Evolutionary conservation across 2,113 vertebrate genomes (phyloP).

Genomic region (Mirza zaza): DNA sequence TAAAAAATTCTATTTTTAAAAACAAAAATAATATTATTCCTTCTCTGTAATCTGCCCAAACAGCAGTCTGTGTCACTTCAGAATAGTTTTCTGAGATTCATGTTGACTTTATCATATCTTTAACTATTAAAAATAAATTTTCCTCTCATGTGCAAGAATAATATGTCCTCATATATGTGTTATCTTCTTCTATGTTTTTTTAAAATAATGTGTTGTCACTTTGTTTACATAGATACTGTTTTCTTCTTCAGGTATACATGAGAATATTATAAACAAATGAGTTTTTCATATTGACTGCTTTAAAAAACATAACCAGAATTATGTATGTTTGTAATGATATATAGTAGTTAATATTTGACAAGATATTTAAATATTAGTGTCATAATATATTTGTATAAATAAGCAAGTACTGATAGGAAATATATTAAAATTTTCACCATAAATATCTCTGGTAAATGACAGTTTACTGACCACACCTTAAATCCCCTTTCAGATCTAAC

Average conservation of each 20-base stretch:
- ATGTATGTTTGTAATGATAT: background rate
- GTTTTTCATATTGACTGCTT: background rate
- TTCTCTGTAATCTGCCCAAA: background rate
- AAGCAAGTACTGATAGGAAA: background rate
- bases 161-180: background rate
- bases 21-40: background rate
- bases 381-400: background rate
- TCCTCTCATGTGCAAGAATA: background rate
- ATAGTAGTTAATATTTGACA: background rate
- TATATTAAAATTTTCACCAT: background rate
- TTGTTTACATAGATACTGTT: background rate
- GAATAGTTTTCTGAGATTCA: background rate
- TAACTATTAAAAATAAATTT: background rate
- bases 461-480: background rate
- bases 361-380: background rate
- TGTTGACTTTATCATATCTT: background rate
- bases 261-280: background rate
- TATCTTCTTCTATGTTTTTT: background rate
- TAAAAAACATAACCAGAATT: background rate
- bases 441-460: background rate
- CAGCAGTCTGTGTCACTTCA: background rate
- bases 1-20: background rate
- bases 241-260: background rate
- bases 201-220: background rate
- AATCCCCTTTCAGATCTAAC: background rate